Evolutionary conservation across 2,797 vertebrate genomes (phyloP), one percentile per base, ranked within the genome.

Genomic region (Chelonia mydas): DNA sequence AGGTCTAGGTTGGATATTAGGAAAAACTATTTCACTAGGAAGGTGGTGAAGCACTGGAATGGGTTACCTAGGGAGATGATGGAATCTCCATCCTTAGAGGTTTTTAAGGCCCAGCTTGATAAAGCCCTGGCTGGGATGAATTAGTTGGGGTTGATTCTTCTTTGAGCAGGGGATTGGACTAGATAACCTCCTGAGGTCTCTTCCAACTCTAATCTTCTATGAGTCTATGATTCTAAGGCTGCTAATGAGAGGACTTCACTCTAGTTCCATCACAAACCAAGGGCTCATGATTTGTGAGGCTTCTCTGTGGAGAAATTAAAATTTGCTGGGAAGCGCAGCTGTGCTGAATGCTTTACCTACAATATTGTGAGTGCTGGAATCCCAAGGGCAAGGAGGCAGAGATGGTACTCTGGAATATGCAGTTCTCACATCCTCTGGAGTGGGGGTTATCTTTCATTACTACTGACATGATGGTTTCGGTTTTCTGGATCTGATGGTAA

Each of bases 241-340:
- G 9, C 28, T 25, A 45, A 15, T 8, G 17, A 2, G 49, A 79
- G 61, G n/a, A 50, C 1, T 28, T 13, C 7, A 41, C 33, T 79
- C 31, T 33, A 17, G 53, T n/a, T 85, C 13, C 61, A 17, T 88
- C 0, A 0, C 2, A 9, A 59, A 72, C 61, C 51, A 21, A 54
- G 16, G 3, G 7, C 6, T 28, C 6, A 5, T 3, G 1, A 45
- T 87, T 95, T 27, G 0, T 1, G 37, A 83, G 51, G 31, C 12
- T 88, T 83, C 55, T 88, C n/a, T 15, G 33, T 23, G n/a, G 19
- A 37, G 49, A 80, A 80, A 51, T 37, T 37, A 77, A n/a, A 53
- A 50, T 37, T 80, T n/a, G 7, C 50, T 25, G 31, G 27, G n/a
- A 51, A 53, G 51, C 19, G 6, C 25, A 13, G 25, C 51, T 11